Evolutionary conservation across 1,140 invertebrate species (phyloP).

Genomic region (Acromyrmex echinatior): DNA sequence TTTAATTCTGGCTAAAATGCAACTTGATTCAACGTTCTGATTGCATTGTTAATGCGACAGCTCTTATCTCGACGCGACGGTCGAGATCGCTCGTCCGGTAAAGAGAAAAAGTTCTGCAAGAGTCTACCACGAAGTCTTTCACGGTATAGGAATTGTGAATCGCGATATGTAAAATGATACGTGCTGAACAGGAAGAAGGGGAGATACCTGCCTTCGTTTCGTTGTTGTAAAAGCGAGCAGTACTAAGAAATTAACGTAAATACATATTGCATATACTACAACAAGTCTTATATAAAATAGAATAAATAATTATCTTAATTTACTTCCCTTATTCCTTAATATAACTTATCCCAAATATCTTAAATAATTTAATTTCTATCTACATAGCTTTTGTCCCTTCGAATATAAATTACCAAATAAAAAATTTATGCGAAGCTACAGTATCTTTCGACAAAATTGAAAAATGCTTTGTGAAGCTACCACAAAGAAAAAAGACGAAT

Average conservation of each 20-base stretch:
- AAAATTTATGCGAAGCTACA: not conserved
- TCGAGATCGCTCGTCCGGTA: constrained; percentile 57
- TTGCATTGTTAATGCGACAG: constrained; percentile 64
- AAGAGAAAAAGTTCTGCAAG: constrained; percentile 46
- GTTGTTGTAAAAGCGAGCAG: constrained; percentile 23
- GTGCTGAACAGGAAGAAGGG: constrained; percentile 59
- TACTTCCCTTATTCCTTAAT: not conserved
- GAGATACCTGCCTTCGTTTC: constrained; percentile 59
- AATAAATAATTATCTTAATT: constrained; percentile 15
- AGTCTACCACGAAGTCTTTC: constrained; percentile 47
- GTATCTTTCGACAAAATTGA: not conserved
- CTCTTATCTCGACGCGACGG: constrained; percentile 44
- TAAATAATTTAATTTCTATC: not conserved
- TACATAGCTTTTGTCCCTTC: not conserved
- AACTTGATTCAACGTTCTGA: constrained; percentile 49
- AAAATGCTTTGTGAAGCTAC: not conserved
- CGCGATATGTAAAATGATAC: constrained; percentile 60
- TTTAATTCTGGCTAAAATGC: constrained; percentile 51
- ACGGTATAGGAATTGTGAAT: constrained; percentile 57
- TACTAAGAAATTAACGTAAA: constrained; percentile 21
- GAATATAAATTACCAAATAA: not conserved
- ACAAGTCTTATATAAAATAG: not conserved
- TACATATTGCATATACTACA: not conserved
- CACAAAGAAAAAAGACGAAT: not conserved
- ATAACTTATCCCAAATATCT: constrained; percentile 14